Evolutionary conservation across 2,888 invertebrate genomes (phyloP).

Genomic region (Temnothorax unifasciatus): DNA sequence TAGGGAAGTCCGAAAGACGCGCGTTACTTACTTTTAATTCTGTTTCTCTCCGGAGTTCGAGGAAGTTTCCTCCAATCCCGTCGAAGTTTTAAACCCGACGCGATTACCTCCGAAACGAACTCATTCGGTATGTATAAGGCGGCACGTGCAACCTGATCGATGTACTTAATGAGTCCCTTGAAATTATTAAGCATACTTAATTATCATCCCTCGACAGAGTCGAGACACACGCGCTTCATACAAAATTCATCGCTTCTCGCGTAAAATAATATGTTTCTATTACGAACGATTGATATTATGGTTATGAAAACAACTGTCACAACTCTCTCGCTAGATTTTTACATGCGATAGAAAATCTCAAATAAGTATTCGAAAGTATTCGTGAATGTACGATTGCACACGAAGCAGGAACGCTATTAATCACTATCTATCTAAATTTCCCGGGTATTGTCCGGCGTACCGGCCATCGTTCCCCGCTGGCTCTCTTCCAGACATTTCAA

Average conservation of each 20-base stretch:
- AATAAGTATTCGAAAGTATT: constrained; percentile 3
- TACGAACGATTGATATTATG: neutral
- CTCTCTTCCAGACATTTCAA: constrained; percentile 58
- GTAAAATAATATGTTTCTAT: neutral
- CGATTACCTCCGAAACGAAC: constrained; percentile 50
- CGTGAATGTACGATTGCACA: constrained; percentile 1
- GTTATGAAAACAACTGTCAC: neutral
- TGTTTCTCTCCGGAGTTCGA: constrained; percentile 49
- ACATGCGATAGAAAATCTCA: neutral
- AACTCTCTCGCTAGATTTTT: neutral
- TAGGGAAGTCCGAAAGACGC: constrained; percentile 19
- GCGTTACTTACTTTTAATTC: constrained; percentile 70
- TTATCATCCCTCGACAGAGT: neutral
- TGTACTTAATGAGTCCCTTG: constrained; percentile 3
- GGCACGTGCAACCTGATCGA: constrained; percentile 40
- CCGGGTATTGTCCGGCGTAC: constrained; percentile 43
- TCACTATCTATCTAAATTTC: constrained; percentile 39
- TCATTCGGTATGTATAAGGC: constrained; percentile 38
- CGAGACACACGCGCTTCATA: neutral
- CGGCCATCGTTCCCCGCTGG: neutral
- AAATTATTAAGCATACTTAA: constrained; percentile 26
- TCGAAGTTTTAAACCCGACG: constrained; percentile 29
- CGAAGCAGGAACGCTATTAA: constrained; percentile 29
- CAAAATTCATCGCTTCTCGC: neutral
- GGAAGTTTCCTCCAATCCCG: constrained; percentile 18